A percentile compares a stretch with the other conserved stretches of the same genome.
Conservation (phyloP, 2,888 invertebrate species). For the Pelosia muscerda region DNA sequence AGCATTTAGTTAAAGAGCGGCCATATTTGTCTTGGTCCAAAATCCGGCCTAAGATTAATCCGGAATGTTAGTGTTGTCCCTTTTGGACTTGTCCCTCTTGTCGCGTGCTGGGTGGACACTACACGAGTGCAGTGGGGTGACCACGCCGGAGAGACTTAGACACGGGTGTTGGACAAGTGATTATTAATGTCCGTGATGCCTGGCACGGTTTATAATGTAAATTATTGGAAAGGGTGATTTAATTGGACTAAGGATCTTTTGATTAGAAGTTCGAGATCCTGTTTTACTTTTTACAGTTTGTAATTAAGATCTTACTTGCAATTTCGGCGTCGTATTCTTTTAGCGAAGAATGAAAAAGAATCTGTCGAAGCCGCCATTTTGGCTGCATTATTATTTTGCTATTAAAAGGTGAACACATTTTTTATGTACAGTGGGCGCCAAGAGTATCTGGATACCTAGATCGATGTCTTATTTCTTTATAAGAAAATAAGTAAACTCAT, state of each 20-base stretch:
- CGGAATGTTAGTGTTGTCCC: conserved; percentile 73
- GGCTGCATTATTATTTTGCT: too few relatives aligned
- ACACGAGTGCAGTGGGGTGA: conserved; percentile 52
- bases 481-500: too few relatives aligned
- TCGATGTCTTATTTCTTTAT: too few relatives aligned
- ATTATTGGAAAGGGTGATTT: conserved; percentile 44
- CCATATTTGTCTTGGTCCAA: conserved; percentile 83
- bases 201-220: conserved; percentile 40
- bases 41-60: conserved; percentile 82
- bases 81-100: conserved; percentile 48
- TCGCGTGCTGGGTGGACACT: conserved; percentile 49
- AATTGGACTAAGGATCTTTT: conserved; percentile 2
- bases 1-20: conserved; percentile 74
- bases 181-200: conserved; percentile 48
- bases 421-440: too few relatives aligned
- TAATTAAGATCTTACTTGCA: too few relatives aligned
- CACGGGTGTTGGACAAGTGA: conserved; percentile 56
- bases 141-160: conserved; percentile 57
- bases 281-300: neutral
- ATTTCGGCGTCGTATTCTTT: too few relatives aligned
- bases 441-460: too few relatives aligned
- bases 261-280: conserved; percentile 11
- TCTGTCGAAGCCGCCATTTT: too few relatives aligned
- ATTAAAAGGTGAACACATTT: too few relatives aligned
- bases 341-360: too few relatives aligned